Conservation (phyloP, 1,140 invertebrate species). For the Plectrocnemia conspersa region DNA sequence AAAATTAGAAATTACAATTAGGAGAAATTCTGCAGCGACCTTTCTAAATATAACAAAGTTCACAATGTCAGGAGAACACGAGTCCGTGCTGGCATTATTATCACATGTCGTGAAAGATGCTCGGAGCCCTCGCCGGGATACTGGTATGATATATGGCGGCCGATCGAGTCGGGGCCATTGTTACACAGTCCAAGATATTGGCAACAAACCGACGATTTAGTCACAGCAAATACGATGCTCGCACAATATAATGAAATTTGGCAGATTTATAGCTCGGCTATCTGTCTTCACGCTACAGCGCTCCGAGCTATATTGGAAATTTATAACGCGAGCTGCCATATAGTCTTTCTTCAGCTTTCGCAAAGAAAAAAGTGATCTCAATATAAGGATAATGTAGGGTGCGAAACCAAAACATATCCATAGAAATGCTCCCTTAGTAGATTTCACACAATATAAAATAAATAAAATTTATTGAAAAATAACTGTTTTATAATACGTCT, state of each 20-base stretch:
- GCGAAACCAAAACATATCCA: background rate
- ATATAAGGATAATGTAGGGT: constrained; percentile 5
- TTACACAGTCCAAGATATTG: constrained; percentile 19
- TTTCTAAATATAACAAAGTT: no score
- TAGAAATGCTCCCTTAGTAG: no score
- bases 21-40: no score
- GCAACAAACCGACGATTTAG: constrained; percentile 31
- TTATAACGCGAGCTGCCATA: constrained; percentile 15
- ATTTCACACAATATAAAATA: no score
- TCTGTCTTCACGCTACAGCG: constrained; percentile 29
- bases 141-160: constrained; percentile 2
- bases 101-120: constrained; percentile 31
- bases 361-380: constrained; percentile 1
- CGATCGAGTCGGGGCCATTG: constrained; percentile 24
- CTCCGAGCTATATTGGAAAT: constrained; percentile 30
- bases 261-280: constrained; percentile 31
- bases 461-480: no score
- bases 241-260: constrained; percentile 30
- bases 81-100: constrained; percentile 23
- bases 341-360: no score
- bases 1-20: no score
- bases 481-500: no score
- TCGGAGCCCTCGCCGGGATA: background rate
- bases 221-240: constrained; percentile 33
- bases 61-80: no score